Evolutionary conservation across 2,113 vertebrate species (phyloP).

Genomic region (Pteropus alecto): DNA sequence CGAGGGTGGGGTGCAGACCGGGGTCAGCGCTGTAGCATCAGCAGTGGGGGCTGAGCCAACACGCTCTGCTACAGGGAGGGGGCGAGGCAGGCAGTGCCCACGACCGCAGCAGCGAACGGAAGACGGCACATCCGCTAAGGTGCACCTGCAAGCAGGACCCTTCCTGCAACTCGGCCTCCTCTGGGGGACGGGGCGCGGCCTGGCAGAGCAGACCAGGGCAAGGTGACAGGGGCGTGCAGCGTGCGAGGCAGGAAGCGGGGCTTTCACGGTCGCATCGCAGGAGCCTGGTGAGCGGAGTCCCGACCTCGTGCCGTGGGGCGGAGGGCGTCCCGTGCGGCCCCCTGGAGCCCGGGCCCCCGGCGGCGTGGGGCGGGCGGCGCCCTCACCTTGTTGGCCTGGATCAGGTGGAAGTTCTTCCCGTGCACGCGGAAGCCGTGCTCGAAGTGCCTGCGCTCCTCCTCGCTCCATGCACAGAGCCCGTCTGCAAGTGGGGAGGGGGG

Average conservation of each 20-base stretch:
- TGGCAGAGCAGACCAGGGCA: neutral
- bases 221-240: neutral
- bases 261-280: neutral
- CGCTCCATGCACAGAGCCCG: slow-evolving; percentile 94
- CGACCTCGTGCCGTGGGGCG: neutral
- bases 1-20: neutral
- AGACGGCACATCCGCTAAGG: neutral
- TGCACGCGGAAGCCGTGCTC: slow-evolving; percentile 96
- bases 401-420: slow-evolving; percentile 97
- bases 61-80: too few relatives aligned
- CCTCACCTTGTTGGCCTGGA: slow-evolving; percentile 96
- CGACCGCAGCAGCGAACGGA: too few relatives aligned
- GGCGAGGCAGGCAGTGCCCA: neutral
- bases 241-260: neutral
- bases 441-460: slow-evolving; percentile 95
- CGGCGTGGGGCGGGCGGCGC: rapidly evolving
- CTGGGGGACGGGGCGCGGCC: neutral
- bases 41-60: neutral
- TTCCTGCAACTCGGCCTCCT: neutral
- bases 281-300: neutral
- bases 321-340: neutral
- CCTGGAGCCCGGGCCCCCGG: too few relatives aligned
- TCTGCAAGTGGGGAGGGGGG: slow-evolving; percentile 78
- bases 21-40: rapidly evolving
- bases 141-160: neutral